Percentiles rank a stretch among this genome's conserved stretches.
Conservation (phyloP, 2,888 invertebrate species). For the Omphaloscelis lunosa region DNA sequence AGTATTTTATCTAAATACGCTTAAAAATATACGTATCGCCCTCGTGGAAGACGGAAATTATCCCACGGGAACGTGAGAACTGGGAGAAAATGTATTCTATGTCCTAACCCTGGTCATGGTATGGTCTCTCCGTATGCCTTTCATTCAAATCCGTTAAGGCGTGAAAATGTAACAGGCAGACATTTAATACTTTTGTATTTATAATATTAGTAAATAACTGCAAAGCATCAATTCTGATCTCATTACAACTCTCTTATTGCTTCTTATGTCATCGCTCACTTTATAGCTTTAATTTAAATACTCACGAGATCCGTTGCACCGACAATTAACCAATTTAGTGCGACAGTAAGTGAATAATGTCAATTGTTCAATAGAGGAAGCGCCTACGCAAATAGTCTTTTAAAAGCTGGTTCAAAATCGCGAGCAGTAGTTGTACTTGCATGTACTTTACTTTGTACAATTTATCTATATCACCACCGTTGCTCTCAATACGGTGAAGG, state of each 20-base stretch:
- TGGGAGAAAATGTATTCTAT: too few species aligned
- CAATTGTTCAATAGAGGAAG: slow-evolving; percentile 77
- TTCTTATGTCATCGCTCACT: slow-evolving; percentile 55
- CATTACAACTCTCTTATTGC: slow-evolving; percentile 2
- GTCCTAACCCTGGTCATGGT: too few species aligned
- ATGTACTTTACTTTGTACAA: not conserved
- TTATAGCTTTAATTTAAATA: slow-evolving; percentile 54
- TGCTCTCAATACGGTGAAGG: not conserved
- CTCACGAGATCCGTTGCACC: slow-evolving; percentile 70
- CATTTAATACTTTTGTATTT: too few species aligned
- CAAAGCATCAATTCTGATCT: not conserved
- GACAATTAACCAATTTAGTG: slow-evolving; percentile 82
- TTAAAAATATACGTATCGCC: not conserved
- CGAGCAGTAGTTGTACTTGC: not conserved
- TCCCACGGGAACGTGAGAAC: too few species aligned
- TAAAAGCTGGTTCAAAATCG: slow-evolving; percentile 3
- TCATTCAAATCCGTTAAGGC: too few species aligned
- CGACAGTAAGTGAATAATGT: slow-evolving; percentile 75
- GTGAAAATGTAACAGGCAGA: too few species aligned
- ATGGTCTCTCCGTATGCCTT: too few species aligned
- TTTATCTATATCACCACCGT: not conserved
- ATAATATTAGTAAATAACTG: not conserved
- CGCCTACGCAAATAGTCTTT: slow-evolving; percentile 73
- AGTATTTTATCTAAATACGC: not conserved
- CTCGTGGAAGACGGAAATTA: too few species aligned